Base-by-base conservation (phyloP, 2,797 vertebrate species). In the Myripristis jacobus region DNA sequence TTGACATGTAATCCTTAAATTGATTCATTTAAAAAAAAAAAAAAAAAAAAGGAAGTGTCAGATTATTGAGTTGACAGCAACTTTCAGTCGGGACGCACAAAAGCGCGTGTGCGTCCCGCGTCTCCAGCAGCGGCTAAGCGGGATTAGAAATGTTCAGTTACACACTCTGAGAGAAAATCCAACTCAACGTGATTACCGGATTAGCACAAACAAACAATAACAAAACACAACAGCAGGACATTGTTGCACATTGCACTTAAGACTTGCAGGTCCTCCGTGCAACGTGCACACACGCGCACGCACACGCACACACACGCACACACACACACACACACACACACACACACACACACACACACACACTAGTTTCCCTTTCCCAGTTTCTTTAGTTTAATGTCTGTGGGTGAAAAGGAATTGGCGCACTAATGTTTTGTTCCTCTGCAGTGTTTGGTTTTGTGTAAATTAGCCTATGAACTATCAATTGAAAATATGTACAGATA, bases 91-190 rank as follows among this genome's bases (percentile, higher is more conserved):
- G 19, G 60, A 58, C 65, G 55, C 67, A 41, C 54, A 38, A 65
- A 80, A 58, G 29, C 72, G 77, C 72, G 9, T 44, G 19, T 21
- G 34, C 2, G 8, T 74, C 77, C 82, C 73, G 59, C 64, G 19
- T 67, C 62, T 55, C 34, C 55, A n/a, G 60, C 3, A 18, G 9
- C 3, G 38, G 38, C 38, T 41, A 12, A 15, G 2, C 11, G 2
- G 21, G 66, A 46, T 24, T 70, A 58, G 46, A 79, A 76, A 77
- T 43, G 50, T 76, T 82, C 63, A 86, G 71, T 82, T 57, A 73
- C 85, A 88, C 79, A 75, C 83, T 83, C 79, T 67, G 1, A 25
- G 27, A 38, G 41, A 27, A 72, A 73, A 70, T 44, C 36, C 60
- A 76, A 80, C 27, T 1, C 4, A 25, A 12, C 53, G 27, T 22